Percentiles rank a stretch among this genome's conserved stretches.
Evolutionary conservation across 2,797 vertebrate species (phyloP).

Genomic region (Microhierax caerulescens): DNA sequence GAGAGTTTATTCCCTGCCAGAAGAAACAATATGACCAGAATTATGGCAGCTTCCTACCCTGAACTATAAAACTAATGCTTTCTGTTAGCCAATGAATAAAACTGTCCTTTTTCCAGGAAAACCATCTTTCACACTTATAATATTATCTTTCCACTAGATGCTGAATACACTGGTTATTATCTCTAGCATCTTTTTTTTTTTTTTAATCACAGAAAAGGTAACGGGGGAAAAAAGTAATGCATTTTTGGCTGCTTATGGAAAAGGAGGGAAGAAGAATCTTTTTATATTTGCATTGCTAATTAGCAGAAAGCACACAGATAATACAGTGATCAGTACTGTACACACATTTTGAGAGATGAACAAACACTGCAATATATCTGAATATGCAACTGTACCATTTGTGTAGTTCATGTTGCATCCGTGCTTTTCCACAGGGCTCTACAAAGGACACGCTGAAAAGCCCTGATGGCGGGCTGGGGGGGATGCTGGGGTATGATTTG

Average conservation of each 20-base stretch:
- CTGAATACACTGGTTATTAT: constrained; percentile 30
- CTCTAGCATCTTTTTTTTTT: not conserved
- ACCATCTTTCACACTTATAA: constrained; percentile 32
- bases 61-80: constrained; percentile 54
- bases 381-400: constrained; percentile 11
- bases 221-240: not conserved
- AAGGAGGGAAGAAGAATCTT: not conserved
- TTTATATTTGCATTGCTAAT: constrained; percentile 44
- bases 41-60: constrained; percentile 36
- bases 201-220: constrained; percentile 17
- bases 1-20: constrained; percentile 52
- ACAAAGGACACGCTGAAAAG: constrained; percentile 51
- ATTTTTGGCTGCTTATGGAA: not conserved
- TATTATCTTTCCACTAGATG: constrained; percentile 11
- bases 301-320: constrained; percentile 25
- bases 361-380: not conserved
- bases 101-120: not conserved
- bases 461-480: not conserved
- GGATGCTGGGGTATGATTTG: constrained; percentile 45
- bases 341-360: constrained; percentile 48
- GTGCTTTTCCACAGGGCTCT: constrained; percentile 64
- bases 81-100: constrained; percentile 49
- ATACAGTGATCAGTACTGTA: constrained; percentile 36
- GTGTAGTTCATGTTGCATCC: constrained; percentile 44
- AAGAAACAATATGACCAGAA: constrained; percentile 50